Evolutionary conservation across 2,797 vertebrate genomes (phyloP), one percentile per base, ranked within the genome.

Genomic region (Gephyroberyx darwinii): DNA sequence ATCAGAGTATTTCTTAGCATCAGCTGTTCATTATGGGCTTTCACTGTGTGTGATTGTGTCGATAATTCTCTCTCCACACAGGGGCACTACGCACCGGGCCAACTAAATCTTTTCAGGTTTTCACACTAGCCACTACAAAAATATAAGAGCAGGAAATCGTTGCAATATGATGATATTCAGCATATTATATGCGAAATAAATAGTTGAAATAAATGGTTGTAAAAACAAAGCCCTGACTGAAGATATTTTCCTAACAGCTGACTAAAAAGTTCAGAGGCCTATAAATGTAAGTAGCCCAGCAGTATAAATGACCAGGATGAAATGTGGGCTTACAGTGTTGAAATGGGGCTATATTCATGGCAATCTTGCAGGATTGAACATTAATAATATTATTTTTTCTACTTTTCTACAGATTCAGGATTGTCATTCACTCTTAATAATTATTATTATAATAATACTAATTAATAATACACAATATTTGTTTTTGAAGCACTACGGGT

Each of bases 61-160:
- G 69, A 75, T 81, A 63, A 67, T 81, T 90, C 68, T 79, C 78
- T 81, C 68, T 79, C 78, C 83, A 78, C 85, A 76, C 65, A 82
- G 86, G 84, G 90, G 90, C 90, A 89, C 81, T 84, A 80, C 48
- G 74, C 72, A 64, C 69, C 43, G 80, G 71, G 58, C 64, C 74
- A 78, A 62, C 73, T 60, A 65, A 17, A 41, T 55, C 43, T 30
- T 22, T 58, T 30, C 50, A 37, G 60, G 39, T 56, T 64, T 63
- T 60, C 30, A 31, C 33, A 69, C n/a, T 17, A 19, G 20, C 53
- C 52, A 48, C 8, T 48, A 35, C 55, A 58, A 74, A 75, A 64
- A 26, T 51, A 63, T 48, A 62, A 61, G 61, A 67, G 50, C 41
- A 73, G 37, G 54, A 63, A 78, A 56, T 30, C 3, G 60, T 66